These are phyloP conservation scores for Halichondria panicea DNA, from an alignment of 37 sponge, comb jelly and placozoan species.

Conservation along the genomic window DNA sequence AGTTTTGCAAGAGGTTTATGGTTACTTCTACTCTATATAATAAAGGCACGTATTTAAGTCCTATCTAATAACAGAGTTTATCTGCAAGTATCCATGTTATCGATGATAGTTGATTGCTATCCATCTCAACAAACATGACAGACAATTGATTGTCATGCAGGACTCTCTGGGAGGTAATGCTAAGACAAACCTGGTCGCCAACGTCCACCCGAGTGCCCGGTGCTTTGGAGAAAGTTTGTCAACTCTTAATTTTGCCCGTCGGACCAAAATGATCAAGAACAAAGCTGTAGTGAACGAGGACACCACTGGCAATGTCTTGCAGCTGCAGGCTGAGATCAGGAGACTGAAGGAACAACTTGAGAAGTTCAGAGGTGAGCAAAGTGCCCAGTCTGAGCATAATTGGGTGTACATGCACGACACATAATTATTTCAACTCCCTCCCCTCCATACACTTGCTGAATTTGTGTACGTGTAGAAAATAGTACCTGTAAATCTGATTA, in stretches of 20 bases:
- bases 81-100: too few species aligned
- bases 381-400: not conserved
- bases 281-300: conserved; percentile 87
- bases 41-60: too few species aligned
- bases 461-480: too few species aligned
- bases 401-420: not conserved
- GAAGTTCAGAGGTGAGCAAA: conserved; percentile 38
- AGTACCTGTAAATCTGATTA: too few species aligned
- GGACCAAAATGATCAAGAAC: conserved; percentile 86
- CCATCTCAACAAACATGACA: too few species aligned
- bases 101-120: too few species aligned
- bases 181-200: conserved; percentile 83
- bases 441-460: too few species aligned
- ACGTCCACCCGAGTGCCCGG: conserved; percentile 80
- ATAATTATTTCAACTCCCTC: too few species aligned
- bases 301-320: conserved; percentile 76
- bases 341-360: conserved; percentile 48
- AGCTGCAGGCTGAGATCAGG: conserved; percentile 82
- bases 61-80: too few species aligned
- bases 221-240: conserved; percentile 90
- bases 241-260: conserved; percentile 81
- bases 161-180: conserved; percentile 91
- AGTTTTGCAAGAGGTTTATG: not conserved
- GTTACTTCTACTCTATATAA: not conserved
- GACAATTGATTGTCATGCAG: conserved; percentile 21